Evolutionary conservation across 2,113 vertebrate genomes (phyloP).

Genomic region (Platichthys flesus): DNA sequence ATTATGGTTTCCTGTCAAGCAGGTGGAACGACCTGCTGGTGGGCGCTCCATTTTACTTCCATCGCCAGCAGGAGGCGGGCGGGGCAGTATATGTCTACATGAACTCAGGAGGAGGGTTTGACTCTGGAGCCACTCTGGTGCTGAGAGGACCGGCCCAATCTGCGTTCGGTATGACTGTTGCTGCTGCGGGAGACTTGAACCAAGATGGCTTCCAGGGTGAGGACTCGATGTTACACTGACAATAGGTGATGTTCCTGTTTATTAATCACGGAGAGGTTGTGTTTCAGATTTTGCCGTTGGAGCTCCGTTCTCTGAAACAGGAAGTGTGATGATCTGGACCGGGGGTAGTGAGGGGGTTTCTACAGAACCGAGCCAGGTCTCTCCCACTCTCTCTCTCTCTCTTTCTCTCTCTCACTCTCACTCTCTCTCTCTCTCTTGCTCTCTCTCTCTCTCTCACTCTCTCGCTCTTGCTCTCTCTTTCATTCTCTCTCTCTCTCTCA

Average conservation of each 20-base stretch:
- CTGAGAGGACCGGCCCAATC: conserved; percentile 85
- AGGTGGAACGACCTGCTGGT: conserved; percentile 95
- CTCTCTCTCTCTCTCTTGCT: too few relatives aligned
- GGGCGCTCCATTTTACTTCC: conserved; percentile 93
- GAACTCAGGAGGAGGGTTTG: conserved; percentile 87
- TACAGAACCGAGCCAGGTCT: conserved; percentile 87
- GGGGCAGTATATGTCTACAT: conserved; percentile 91
- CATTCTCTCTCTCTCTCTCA: too few relatives aligned
- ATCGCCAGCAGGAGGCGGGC: conserved; percentile 83
- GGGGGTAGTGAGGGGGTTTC: conserved; percentile 82
- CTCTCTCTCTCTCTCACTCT: conserved; percentile 41
- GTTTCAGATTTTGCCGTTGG: conserved; percentile 90
- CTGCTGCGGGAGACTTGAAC: conserved; percentile 89
- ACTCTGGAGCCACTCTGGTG: conserved; percentile 56
- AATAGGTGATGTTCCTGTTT: background rate
- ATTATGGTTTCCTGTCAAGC: background rate
- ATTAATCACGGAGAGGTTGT: background rate
- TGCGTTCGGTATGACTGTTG: conserved; percentile 87
- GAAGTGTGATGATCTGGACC: conserved; percentile 91
- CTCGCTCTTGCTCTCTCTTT: too few relatives aligned
- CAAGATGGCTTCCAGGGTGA: conserved; percentile 94
- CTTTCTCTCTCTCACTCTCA: too few relatives aligned
- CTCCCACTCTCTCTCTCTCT: too few relatives aligned
- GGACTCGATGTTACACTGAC: background rate
- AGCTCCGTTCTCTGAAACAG: conserved; percentile 88